Base-by-base conservation (phyloP, 2,113 vertebrate species). In the Camarhynchus parvulus region DNA sequence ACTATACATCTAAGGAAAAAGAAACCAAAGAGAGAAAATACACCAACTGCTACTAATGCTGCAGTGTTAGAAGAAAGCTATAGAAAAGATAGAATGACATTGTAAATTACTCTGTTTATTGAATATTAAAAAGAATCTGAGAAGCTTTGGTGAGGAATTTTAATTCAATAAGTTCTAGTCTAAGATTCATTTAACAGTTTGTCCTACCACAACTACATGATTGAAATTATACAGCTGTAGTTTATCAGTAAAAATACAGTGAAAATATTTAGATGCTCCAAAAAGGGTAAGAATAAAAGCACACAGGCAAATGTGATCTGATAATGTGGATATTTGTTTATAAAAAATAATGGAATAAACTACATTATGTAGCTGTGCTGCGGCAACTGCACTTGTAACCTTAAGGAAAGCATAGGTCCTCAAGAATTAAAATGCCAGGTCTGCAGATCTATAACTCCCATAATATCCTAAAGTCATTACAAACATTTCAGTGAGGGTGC, bases 131-230 rank as follows among this genome's bases (percentile, higher is more conserved):
- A 88, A 37, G 50, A 69, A 70, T 78, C 67, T 46, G 11, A 86
- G 53, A 74, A 87, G 92, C 35, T 83, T 53, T 82, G 78, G 42
- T 72, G 49, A 82, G 23, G 72, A 87, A 90, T 61, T 93, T 95
- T 76, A 85, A 87, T 85, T 87, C 76, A 94, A 6, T 55, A 89
- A 84, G 28, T 90, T 93, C 49, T 46, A 92, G 30, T 37, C 37
- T 82, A 87, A 75, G 74, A 75, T 83, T 83, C 89, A 82, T 89
- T 94, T 78, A 94, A 61, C 64, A 81, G 46, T 61, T 90, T 83
- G 31, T 86, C 28, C 67, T 89, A 69, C 49, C 2, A 1, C 75
- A 96, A 66, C 69, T 62, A 46, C 53, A 55, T 22, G 21, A 78
- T 62, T 84, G 59, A 95, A 95, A 94, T 84, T 64, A 72, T 58